A percentile compares a stretch with the other conserved stretches of the same genome.
These are phyloP conservation scores for Nephrocerus scutellatus DNA, from an alignment of 2,888 invertebrate species.

Conservation along the genomic window DNA sequence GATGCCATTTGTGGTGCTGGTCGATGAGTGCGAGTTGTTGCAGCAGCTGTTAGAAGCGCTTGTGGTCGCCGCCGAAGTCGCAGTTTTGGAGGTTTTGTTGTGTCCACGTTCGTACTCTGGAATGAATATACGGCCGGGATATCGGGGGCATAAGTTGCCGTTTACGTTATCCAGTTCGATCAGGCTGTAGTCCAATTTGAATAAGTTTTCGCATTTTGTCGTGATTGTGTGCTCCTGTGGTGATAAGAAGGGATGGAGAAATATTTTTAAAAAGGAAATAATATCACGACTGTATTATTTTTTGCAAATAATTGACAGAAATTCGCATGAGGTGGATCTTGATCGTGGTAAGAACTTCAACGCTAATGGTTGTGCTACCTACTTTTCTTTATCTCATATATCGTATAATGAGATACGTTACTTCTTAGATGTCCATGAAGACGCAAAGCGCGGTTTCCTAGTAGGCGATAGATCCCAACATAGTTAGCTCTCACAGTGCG, in stretches of 20 bases:
- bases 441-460: too few species aligned
- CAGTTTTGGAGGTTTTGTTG: conserved; percentile 30
- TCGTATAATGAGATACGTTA: too few species aligned
- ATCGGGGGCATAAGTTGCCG: conserved; percentile 63
- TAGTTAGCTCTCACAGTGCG: too few species aligned
- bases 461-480: too few species aligned
- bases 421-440: too few species aligned
- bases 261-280: conserved; percentile 2
- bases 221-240: conserved; percentile 55
- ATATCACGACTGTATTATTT: conserved; percentile 14
- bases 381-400: too few species aligned
- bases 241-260: conserved; percentile 1
- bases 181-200: conserved; percentile 61
- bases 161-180: conserved; percentile 57
- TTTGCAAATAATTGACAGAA: neutral
- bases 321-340: too few species aligned
- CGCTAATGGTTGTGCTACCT: too few species aligned
- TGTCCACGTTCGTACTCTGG: conserved; percentile 52
- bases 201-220: conserved; percentile 58
- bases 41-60: conserved; percentile 11
- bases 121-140: conserved; percentile 63
- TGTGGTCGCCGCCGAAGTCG: conserved; percentile 24
- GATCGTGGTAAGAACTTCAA: too few species aligned
- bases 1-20: conserved; percentile 26
- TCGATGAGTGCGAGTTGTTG: too few species aligned